Conservation (phyloP, 2,113 vertebrate species). For the Sterrhoptilus dennistouni region DNA sequence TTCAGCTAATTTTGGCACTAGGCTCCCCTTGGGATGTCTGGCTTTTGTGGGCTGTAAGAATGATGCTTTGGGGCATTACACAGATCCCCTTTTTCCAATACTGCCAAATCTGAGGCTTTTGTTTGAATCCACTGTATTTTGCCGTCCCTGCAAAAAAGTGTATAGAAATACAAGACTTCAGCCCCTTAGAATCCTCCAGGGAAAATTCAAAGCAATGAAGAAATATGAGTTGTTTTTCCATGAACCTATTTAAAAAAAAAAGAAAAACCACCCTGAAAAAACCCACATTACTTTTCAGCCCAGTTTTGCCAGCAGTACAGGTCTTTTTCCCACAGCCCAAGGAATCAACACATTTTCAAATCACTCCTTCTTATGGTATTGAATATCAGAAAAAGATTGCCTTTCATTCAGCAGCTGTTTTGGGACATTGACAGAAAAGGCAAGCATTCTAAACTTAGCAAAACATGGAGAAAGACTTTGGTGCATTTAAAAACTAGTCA, state of each 20-base stretch:
- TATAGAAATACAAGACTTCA: conserved; percentile 10
- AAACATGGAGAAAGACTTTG: background rate
- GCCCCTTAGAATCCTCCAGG: conserved; percentile 11
- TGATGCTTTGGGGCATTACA: fast-evolving
- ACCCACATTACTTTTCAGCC: conserved; percentile 23
- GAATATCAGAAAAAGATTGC: conserved; percentile 59
- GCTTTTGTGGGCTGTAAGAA: background rate
- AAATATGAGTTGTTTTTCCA: conserved; percentile 56
- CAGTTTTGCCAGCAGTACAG: conserved; percentile 26
- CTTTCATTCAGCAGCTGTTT: conserved; percentile 58
- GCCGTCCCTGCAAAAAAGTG: conserved; percentile 10
- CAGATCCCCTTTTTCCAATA: background rate
- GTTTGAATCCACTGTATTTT: background rate
- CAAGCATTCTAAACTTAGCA: conserved; percentile 2
- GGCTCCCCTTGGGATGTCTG: background rate
- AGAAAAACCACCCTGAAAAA: background rate
- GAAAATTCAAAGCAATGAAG: conserved; percentile 59
- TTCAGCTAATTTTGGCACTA: background rate
- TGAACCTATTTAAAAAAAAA: background rate
- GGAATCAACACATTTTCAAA: conserved; percentile 67
- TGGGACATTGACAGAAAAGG: background rate
- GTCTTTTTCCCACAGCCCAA: conserved; percentile 68
- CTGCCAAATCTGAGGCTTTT: background rate
- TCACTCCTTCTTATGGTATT: conserved; percentile 51
- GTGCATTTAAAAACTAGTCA: background rate